Conservation (phyloP, 1,140 invertebrate species). For the Cardiocondyla obscurior region DNA sequence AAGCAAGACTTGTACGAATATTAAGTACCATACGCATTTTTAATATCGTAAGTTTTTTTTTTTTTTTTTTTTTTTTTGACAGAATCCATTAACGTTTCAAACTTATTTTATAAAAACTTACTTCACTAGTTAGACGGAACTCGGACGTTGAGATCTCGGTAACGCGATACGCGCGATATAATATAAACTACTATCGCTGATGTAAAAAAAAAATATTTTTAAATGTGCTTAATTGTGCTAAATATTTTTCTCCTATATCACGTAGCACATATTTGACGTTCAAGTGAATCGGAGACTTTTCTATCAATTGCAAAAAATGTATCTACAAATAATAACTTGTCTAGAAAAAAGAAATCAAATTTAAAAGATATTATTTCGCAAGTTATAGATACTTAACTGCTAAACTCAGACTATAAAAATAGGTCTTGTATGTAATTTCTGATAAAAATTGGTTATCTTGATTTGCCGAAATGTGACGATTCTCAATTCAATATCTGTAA, state of each 20-base stretch:
- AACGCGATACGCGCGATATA: not conserved
- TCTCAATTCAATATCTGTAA: not conserved
- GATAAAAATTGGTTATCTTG: not conserved
- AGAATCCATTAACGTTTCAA: slow-evolving; percentile 69
- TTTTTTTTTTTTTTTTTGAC: no score
- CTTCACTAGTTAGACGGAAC: slow-evolving; percentile 18
- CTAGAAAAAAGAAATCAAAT: not conserved
- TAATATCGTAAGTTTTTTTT: slow-evolving; percentile 66
- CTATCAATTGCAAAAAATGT: not conserved
- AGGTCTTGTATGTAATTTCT: not conserved
- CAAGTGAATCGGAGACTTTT: slow-evolving; percentile 24
- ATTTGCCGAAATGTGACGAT: not conserved
- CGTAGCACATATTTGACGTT: not conserved
- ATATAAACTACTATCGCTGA: not conserved
- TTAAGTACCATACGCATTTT: not conserved
- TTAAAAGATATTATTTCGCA: not conserved
- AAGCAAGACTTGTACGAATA: not conserved
- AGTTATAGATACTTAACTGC: not conserved
- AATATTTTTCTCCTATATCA: slow-evolving; percentile 4
- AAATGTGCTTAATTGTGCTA: slow-evolving; percentile 44
- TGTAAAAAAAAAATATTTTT: slow-evolving; percentile 44
- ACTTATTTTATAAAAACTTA: slow-evolving; percentile 68
- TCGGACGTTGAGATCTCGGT: not conserved
- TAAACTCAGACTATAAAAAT: not conserved
- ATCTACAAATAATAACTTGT: not conserved